A percentile compares a stretch with the other conserved stretches of the same genome.
Conservation (phyloP, 1,140 invertebrate species). For the Lordiphosa mommai region DNA sequence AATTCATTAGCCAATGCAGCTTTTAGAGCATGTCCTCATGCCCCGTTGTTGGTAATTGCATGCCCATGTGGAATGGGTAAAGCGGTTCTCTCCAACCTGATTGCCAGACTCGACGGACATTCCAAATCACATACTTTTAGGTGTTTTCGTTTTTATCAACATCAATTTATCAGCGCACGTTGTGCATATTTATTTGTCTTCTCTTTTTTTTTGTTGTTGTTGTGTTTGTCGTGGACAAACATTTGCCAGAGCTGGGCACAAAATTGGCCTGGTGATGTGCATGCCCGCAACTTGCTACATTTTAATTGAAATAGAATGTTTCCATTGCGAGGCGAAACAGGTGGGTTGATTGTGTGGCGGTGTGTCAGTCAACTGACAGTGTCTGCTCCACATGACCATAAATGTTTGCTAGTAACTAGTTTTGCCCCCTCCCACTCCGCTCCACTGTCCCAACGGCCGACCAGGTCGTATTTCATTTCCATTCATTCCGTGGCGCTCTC, state of each 20-base stretch:
- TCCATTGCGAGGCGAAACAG: conserved; percentile 12
- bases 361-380: conserved; percentile 34
- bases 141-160: conserved; percentile 37
- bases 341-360: conserved; percentile 21
- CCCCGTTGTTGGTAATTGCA: no score
- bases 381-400: conserved; percentile 66
- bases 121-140: conserved; percentile 41
- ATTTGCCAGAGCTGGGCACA: conserved; percentile 18
- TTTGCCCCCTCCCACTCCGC: conserved; percentile 26
- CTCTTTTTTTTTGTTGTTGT: conserved; percentile 3
- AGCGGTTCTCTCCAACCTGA: background rate
- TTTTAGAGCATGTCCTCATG: no score
- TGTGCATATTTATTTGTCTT: conserved; percentile 10
- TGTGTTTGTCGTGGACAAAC: conserved; percentile 52
- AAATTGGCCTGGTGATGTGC: conserved; percentile 31
- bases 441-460: conserved; percentile 6
- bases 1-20: no score
- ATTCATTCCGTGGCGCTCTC: conserved; percentile 34
- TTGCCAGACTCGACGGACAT: conserved; percentile 1
- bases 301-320: conserved; percentile 74
- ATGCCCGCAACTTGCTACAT: conserved; percentile 22
- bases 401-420: conserved; percentile 72
- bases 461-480: conserved; percentile 53
- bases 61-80: no score
- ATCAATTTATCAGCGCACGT: conserved; percentile 38